Conservation (phyloP, 2,797 vertebrate species). For the Melopsittacus undulatus region DNA sequence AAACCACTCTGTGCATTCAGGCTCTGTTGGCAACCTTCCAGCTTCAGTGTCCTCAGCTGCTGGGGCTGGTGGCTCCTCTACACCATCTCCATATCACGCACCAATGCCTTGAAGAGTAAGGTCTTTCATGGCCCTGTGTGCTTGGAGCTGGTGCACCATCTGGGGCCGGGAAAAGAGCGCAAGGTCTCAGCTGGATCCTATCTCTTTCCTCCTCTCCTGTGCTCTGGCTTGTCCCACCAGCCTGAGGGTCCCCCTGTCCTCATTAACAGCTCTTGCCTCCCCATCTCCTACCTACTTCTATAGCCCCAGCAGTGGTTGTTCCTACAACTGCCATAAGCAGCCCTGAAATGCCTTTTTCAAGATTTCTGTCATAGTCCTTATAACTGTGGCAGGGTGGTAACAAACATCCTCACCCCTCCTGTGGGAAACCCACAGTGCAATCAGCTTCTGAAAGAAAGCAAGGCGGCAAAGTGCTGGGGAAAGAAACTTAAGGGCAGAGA, state of each 20-base stretch:
- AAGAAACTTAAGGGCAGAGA: background rate
- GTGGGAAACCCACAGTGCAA: background rate
- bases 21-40: background rate
- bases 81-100: background rate
- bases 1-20: background rate
- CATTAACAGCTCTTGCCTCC: background rate
- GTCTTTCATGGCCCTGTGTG: too few species aligned
- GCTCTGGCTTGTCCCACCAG: background rate
- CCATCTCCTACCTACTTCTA: fast-evolving
- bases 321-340: background rate
- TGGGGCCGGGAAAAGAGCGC: background rate
- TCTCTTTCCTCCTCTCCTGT: background rate
- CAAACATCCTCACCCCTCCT: background rate
- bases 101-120: fast-evolving
- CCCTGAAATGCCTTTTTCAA: background rate
- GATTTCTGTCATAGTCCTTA: background rate
- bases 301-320: background rate
- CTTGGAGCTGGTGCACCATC: background rate
- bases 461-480: background rate
- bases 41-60: background rate
- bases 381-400: fast-evolving
- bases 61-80: background rate
- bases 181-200: background rate
- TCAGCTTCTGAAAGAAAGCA: background rate
- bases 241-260: background rate